Evolutionary conservation across 2,888 invertebrate genomes (phyloP), one percentile per base, ranked within the genome.

Genomic region (Lycaena phlaeas): DNA sequence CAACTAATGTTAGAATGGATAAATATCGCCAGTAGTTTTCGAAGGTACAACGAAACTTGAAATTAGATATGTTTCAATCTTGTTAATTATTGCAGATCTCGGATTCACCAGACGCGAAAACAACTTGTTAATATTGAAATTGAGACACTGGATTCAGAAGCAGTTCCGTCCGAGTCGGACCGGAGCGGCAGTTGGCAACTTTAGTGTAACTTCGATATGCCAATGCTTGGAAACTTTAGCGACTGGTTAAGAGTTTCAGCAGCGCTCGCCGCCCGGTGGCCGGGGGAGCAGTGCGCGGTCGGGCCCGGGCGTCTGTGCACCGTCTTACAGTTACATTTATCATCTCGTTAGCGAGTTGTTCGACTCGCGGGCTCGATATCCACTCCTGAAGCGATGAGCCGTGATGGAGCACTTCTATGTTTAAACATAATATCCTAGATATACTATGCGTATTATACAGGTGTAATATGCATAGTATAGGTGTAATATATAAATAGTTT

Each of bases 181-280:
- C 11, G 9, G 10, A 48, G 42, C 31, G n/a, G 9, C 7, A 48
- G 42, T 45, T 37, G 38, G 27, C 29, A 46, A 50, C 47, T 44
- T 44, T 38, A 36, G 27, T 45, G 38, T 45, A 50, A 54, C 51
- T 51, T 49, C 41, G 49, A 54, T 52, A 57, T 54, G 53, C 52
- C 56, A 54, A 52, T 45, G 37, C 50, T 49, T 45, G 41, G 40
- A 47, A 56, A 55, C 51, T 55, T 57, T 45, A 43, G 51, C 53
- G 52, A 54, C 55, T 43, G 48, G 17, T 26, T 25, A 34, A 26
- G 25, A 39, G 39, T 39, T 39, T 30, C 15, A 31, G 25, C 31
- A 31, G 14, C 25, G 36, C 36, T 36, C 22, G 30, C 26, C 22
- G 30, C 26, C 30, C 26, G 31, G 30, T 39, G 31, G 31, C 30